These are phyloP conservation scores for Perca flavescens DNA, from an alignment of 2,113 vertebrate genomes.

Conservation along the genomic window DNA sequence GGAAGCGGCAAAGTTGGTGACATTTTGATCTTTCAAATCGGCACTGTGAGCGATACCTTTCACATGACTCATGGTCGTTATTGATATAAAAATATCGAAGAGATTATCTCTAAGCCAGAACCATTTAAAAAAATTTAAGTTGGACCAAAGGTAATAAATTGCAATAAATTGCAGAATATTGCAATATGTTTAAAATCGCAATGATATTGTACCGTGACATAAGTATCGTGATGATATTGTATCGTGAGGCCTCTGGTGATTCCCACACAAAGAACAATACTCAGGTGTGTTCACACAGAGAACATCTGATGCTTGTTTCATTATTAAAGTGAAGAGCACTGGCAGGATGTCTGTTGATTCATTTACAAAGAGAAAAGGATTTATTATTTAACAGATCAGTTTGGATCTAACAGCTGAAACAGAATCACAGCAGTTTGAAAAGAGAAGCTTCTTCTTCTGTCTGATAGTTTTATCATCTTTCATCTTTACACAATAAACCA, in stretches of 20 bases:
- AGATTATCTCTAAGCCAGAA: no score
- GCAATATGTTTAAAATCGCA: no score
- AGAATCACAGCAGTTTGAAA: slow-evolving; percentile 7
- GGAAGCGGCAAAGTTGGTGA: no score
- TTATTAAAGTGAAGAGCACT: slow-evolving; percentile 36
- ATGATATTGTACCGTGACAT: no score
- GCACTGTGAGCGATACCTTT: no score
- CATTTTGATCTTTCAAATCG: no score
- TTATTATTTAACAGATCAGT: slow-evolving; percentile 36
- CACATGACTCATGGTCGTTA: neutral
- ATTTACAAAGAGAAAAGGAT: slow-evolving; percentile 21
- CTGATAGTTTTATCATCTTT: neutral
- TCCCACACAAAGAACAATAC: no score
- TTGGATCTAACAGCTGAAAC: neutral
- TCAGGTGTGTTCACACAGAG: neutral
- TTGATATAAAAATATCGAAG: neutral
- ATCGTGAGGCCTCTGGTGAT: no score
- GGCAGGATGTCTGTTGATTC: neutral
- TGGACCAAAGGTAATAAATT: no score
- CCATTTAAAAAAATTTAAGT: no score
- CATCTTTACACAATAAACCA: neutral
- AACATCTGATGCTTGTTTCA: slow-evolving; percentile 35
- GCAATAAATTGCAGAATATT: no score
- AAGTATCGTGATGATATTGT: no score
- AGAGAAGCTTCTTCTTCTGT: slow-evolving; percentile 2